Conservation (phyloP, 2,888 invertebrate species). For the Neoaliturus tenellus region DNA sequence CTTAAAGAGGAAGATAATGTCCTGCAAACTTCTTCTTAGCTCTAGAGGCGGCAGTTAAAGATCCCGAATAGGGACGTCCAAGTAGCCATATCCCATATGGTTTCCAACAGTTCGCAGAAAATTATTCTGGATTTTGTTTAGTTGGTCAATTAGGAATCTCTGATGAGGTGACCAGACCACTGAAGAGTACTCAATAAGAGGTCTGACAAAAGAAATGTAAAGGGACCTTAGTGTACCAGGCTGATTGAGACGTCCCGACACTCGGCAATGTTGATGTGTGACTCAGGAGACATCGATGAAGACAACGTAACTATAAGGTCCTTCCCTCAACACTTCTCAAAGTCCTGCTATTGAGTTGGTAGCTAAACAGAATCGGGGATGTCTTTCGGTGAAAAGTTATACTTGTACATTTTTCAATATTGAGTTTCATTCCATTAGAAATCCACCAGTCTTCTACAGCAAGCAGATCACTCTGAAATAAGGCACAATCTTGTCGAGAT, state of each 20-base stretch:
- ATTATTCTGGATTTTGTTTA: no score
- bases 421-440: constrained; percentile 27
- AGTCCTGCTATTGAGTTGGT: constrained; percentile 1
- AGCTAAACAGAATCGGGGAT: no score
- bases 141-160: not conserved
- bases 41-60: no score
- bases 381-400: no score
- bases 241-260: not conserved
- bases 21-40: no score
- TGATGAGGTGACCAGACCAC: constrained; percentile 21
- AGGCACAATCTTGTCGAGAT: not conserved
- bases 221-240: not conserved
- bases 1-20: no score
- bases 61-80: no score
- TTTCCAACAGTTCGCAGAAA: no score
- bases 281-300: not conserved
- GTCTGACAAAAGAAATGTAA: not conserved
- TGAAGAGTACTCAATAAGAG: not conserved
- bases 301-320: not conserved
- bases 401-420: no score
- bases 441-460: constrained; percentile 1
- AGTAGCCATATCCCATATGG: no score
- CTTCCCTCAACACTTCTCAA: not conserved
- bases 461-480: not conserved
- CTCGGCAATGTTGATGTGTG: not conserved